These are phyloP conservation scores for Danionella dracula DNA, from an alignment of 2,797 vertebrate genomes.

Conservation along the genomic window DNA sequence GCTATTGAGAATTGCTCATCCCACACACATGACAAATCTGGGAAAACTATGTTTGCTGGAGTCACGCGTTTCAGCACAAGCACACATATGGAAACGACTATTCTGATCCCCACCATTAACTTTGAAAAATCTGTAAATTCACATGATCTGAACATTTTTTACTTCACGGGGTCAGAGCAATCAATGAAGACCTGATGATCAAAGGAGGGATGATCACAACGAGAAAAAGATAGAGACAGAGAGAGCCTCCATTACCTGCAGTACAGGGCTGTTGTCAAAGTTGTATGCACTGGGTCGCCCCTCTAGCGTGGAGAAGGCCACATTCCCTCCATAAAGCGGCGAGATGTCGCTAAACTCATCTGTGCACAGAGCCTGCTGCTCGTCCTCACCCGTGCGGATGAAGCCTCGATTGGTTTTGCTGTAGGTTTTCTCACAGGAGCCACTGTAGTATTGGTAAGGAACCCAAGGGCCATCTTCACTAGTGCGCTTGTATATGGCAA, in stretches of 20 bases:
- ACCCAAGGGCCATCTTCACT: conserved; percentile 78
- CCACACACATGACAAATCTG: neutral
- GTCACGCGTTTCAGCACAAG: neutral
- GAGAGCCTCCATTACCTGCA: conserved; percentile 74
- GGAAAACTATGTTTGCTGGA: neutral
- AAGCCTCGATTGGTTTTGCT: conserved; percentile 76
- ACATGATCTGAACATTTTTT: neutral
- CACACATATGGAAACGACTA: neutral
- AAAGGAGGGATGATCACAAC: neutral
- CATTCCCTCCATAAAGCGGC: conserved; percentile 90
- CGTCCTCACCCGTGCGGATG: conserved; percentile 87
- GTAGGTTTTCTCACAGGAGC: conserved; percentile 93
- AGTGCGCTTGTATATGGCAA: conserved; percentile 89
- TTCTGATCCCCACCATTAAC: neutral
- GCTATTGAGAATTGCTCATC: neutral
- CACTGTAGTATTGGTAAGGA: conserved; percentile 96
- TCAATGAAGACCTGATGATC: neutral
- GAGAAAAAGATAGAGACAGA: neutral
- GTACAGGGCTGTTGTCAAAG: conserved; percentile 89
- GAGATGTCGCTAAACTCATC: conserved; percentile 98
- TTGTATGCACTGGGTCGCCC: conserved; percentile 92
- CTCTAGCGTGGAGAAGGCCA: conserved; percentile 94
- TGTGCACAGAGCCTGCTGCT: conserved; percentile 91
- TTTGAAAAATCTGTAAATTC: neutral
- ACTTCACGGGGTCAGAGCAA: neutral